Evolutionary conservation across 2,113 vertebrate genomes (phyloP), one percentile per base, ranked within the genome.

Genomic region (Podarcis raffonei): DNA sequence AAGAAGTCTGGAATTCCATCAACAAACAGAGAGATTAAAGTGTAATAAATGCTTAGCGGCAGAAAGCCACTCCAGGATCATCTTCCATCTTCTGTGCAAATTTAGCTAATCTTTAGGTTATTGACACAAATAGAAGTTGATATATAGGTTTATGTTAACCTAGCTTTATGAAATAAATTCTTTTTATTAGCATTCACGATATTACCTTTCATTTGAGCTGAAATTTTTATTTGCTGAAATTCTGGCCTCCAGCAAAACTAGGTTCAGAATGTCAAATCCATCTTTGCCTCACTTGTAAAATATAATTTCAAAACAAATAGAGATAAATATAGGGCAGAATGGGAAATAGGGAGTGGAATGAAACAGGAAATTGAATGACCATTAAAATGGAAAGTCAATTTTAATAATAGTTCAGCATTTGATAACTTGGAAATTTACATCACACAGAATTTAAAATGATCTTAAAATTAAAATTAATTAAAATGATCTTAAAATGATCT

Each of bases 351-450:
- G 15, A 37, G 5, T 3, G 71, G 59, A 71, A 69, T 53, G 27
- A 65, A 77, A 0, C 71, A 37, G 65, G 80, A 85, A 93, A 71
- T 30, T 81, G n/a, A 18, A 68, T 48, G n/a, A 13, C 32, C 72
- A 48, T 83, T 92, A 72, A 88, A 90, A 81, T 71, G 32, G 53
- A 89, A 74, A 25, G 2, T 15, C 13, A 88, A 23, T n/a, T 3
- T 77, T 83, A 71, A 90, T 83, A 94, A 83, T 23, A 22, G 30
- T 79, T 68, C 42, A n/a, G 78, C 81, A 85, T 95, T 94, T 95
- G 87, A 94, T 92, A 83, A 91, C 80, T 80, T 35, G 22, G 79
- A 89, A 92, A 65, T 91, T 94, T 93, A 90, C 87, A 90, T 94
- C 84, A 79, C 89, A 68, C 72, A 90, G 75, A 81, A 86, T 88